Evolutionary conservation across 2,888 invertebrate species (phyloP).

Genomic region (Pollenia amentaria): DNA sequence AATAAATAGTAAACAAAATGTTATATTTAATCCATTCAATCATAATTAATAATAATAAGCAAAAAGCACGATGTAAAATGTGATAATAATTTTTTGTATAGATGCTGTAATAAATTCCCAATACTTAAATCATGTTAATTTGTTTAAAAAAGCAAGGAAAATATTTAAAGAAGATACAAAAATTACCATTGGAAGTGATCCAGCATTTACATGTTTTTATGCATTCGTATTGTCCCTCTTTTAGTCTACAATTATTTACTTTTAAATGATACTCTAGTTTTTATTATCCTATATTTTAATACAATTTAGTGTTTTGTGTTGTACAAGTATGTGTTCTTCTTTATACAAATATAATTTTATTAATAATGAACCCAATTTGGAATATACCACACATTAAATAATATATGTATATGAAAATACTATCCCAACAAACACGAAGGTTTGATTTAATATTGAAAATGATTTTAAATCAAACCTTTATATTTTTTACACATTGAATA

Average conservation of each 20-base stretch:
- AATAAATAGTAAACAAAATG: slow-evolving; percentile 18
- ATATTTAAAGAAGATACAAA: slow-evolving; percentile 70
- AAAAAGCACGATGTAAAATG: slow-evolving; percentile 6
- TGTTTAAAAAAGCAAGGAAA: not conserved
- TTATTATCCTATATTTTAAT: slow-evolving; percentile 42
- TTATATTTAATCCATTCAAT: slow-evolving; percentile 21
- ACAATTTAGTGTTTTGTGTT: not conserved
- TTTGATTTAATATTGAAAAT: too few relatives aligned
- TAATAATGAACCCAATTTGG: slow-evolving; percentile 69
- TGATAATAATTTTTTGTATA: not conserved
- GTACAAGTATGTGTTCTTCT: slow-evolving; percentile 5
- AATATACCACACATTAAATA: slow-evolving; percentile 31
- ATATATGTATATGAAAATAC: too few relatives aligned
- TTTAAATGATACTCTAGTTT: slow-evolving; percentile 24
- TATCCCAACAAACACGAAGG: too few relatives aligned
- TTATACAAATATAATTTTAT: slow-evolving; percentile 32
- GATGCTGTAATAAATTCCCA: too few relatives aligned
- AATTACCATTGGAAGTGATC: slow-evolving; percentile 82
- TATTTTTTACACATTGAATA: too few relatives aligned
- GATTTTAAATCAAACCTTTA: too few relatives aligned
- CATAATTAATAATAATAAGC: slow-evolving; percentile 17
- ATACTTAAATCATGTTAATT: too few relatives aligned
- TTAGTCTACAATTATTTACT: slow-evolving; percentile 1
- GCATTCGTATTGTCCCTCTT: slow-evolving; percentile 33
- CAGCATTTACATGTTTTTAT: slow-evolving; percentile 77